Evolutionary conservation across 2,113 vertebrate species (phyloP).

Genomic region (Hystrix cristata): DNA sequence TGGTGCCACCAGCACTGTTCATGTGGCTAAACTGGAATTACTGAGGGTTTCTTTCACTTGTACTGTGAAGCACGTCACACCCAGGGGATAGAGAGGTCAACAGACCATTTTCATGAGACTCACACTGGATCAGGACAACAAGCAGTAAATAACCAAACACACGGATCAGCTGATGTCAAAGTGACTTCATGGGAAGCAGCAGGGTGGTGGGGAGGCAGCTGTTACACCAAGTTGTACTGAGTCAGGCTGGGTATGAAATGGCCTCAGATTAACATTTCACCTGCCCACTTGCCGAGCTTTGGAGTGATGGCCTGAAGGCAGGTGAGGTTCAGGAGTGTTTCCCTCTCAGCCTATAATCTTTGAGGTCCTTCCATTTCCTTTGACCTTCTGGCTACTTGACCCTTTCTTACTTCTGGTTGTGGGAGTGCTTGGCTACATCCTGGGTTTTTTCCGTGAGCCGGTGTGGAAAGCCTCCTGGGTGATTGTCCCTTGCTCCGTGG

Average conservation of each 20-base stretch:
- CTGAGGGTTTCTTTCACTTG: background rate
- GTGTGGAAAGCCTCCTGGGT: background rate
- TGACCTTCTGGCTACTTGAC: background rate
- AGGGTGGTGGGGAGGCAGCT: background rate
- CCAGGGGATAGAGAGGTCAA: background rate
- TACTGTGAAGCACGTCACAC: background rate
- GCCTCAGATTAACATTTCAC: background rate
- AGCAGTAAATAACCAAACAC: background rate
- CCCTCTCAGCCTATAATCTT: background rate
- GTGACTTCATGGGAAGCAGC: background rate
- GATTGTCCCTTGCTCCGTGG: background rate
- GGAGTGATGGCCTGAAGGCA: background rate
- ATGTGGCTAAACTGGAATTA: background rate
- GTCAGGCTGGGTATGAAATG: accelerated
- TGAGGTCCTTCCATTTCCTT: background rate
- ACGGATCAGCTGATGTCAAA: background rate
- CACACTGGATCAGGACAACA: accelerated
- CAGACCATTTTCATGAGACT: background rate
- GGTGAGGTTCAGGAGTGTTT: accelerated
- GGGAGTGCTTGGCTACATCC: background rate
- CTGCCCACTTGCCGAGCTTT: background rate
- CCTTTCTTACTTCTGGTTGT: background rate
- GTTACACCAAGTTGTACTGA: background rate
- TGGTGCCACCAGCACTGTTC: accelerated
- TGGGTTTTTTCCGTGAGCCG: background rate